Evolutionary conservation across 2,113 vertebrate genomes (phyloP).

Genomic region (Eurypyga helias): DNA sequence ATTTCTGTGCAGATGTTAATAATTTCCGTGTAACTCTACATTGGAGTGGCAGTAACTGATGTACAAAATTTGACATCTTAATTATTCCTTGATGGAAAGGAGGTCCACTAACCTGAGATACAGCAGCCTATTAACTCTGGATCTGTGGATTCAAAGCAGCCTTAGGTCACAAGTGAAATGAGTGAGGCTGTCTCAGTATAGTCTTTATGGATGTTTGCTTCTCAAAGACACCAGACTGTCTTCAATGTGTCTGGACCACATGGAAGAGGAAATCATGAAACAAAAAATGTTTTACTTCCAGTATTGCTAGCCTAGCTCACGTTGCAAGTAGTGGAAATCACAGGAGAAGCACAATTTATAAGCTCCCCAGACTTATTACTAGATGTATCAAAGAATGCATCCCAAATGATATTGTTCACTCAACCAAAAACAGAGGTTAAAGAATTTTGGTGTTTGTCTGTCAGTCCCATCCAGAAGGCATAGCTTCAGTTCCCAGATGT

Average conservation of each 20-base stretch:
- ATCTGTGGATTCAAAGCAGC: conserved; percentile 18
- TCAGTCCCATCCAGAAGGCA: not conserved
- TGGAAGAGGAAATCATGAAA: not conserved
- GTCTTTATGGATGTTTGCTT: not conserved
- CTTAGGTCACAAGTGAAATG: not conserved
- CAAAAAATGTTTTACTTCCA: not conserved
- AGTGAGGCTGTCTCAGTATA: not conserved
- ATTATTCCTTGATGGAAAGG: conserved; percentile 49
- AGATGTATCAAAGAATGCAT: not conserved
- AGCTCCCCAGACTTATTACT: not conserved
- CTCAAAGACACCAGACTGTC: not conserved
- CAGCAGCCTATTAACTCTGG: not conserved
- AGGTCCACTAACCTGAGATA: not conserved
- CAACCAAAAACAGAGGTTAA: not conserved
- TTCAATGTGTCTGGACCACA: not conserved
- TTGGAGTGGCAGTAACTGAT: not conserved
- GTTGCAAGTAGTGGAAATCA: not conserved
- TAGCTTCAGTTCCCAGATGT: not conserved
- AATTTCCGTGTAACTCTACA: conserved; percentile 30
- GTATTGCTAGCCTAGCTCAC: not conserved
- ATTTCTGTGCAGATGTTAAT: conserved; percentile 63
- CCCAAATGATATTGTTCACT: not conserved
- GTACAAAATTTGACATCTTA: conserved; percentile 43
- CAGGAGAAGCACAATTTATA: not conserved
- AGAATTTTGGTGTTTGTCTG: not conserved